Conservation (phyloP, 2,797 vertebrate genomes). For the Nannoperca obscura region DNA sequence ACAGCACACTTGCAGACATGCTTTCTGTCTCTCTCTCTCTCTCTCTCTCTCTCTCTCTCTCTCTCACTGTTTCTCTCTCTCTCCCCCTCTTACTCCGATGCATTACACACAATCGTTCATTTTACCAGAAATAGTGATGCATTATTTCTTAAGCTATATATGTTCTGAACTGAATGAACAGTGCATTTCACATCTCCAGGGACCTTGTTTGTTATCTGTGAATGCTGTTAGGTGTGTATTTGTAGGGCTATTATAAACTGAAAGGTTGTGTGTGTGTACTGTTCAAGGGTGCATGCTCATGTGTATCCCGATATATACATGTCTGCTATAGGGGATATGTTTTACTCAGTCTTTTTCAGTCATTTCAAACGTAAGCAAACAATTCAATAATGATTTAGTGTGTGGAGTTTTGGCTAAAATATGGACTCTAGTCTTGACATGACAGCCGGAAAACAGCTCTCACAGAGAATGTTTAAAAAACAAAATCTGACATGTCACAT, state of each 20-base stretch:
- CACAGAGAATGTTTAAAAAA: conserved; percentile 59
- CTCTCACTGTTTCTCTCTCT: conserved; percentile 27
- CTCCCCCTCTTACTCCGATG: conserved; percentile 41
- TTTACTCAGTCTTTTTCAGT: conserved; percentile 30
- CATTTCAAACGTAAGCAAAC: conserved; percentile 39
- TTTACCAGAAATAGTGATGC: conserved; percentile 68
- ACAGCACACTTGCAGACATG: conserved; percentile 64
- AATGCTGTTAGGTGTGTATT: conserved; percentile 44
- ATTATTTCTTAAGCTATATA: conserved; percentile 71
- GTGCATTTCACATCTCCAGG: conserved; percentile 62
- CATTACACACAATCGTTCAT: conserved; percentile 70
- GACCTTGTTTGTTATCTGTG: conserved; percentile 71
- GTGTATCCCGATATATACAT: conserved; percentile 14
- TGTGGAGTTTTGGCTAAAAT: conserved; percentile 54
- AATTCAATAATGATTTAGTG: conserved; percentile 60
- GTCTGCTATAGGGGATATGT: conserved; percentile 21
- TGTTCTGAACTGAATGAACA: conserved; percentile 68
- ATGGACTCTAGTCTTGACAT: conserved; percentile 53
- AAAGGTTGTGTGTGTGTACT: conserved; percentile 34
- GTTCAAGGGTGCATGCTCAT: not conserved
- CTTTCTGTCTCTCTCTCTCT: conserved; percentile 36
- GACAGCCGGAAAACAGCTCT: conserved; percentile 56
- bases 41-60: conserved; percentile 27
- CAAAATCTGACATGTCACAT: conserved; percentile 68
- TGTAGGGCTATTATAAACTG: conserved; percentile 58